Conservation (phyloP, 2,888 invertebrate genomes). For the Ophioninae sp. region DNA sequence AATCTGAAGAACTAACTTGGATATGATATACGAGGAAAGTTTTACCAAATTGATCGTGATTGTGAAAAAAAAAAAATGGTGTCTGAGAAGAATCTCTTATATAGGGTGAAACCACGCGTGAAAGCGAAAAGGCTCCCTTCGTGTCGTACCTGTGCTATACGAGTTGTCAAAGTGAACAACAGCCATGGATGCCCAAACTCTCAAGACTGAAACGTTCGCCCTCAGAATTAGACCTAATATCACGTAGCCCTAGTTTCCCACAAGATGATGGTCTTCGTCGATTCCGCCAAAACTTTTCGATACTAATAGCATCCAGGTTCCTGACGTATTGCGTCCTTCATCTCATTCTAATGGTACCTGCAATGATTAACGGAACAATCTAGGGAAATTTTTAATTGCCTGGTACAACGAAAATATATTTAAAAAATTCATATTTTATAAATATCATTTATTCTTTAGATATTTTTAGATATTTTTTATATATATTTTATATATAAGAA, state of each 20-base stretch:
- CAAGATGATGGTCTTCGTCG: constrained; percentile 9
- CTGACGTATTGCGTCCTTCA: constrained; percentile 20
- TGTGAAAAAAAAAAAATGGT: constrained; percentile 8
- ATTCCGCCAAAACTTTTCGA: constrained; percentile 26
- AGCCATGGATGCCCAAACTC: constrained; percentile 10
- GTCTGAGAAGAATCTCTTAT: constrained; percentile 6
- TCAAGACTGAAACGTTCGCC: constrained; percentile 21
- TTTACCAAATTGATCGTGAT: neutral
- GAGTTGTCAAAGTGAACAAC: constrained; percentile 21
- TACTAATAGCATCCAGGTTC: constrained; percentile 25
- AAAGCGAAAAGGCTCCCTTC: constrained; percentile 17
- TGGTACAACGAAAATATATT: neutral
- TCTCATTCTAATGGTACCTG: constrained; percentile 12
- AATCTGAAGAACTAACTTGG: neutral
- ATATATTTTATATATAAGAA: no score
- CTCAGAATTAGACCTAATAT: constrained; percentile 16
- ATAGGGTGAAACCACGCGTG: constrained; percentile 12
- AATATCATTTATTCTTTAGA: no score
- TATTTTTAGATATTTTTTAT: no score
- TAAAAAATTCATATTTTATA: neutral
- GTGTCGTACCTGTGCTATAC: constrained; percentile 1
- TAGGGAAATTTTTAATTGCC: neutral
- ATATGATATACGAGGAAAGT: constrained; percentile 9
- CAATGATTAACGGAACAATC: neutral
- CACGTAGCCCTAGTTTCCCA: constrained; percentile 15